Conservation (phyloP, 1,140 invertebrate genomes). For the Pachypeltis micranthus region DNA sequence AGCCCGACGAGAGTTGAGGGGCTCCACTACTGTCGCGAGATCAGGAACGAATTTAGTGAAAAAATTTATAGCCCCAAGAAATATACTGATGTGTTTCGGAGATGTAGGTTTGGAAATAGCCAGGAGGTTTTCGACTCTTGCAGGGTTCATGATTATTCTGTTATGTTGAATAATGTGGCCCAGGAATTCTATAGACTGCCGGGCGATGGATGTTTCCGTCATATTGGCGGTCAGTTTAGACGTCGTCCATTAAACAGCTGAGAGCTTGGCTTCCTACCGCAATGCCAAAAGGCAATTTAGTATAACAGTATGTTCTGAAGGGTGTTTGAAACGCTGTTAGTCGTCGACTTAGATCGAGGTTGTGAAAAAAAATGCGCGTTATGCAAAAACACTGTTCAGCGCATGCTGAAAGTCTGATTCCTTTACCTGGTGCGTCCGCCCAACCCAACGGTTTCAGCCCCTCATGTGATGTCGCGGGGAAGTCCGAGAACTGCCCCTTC, state of each 20-base stretch:
- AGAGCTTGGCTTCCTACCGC: constrained; percentile 27
- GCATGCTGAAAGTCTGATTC: no score
- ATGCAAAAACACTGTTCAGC: no score
- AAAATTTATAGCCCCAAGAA: neutral
- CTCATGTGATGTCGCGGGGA: no score
- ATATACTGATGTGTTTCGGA: neutral
- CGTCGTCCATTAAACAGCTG: constrained; percentile 30
- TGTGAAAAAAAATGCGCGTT: no score
- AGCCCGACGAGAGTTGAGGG: neutral
- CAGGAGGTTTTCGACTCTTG: neutral
- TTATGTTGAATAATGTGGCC: constrained; percentile 14
- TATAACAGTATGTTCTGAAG: neutral
- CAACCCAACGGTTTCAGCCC: no score
- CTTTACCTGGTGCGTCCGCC: no score
- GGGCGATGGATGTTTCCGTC: constrained; percentile 18
- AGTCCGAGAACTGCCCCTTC: no score
- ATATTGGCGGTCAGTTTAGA: constrained; percentile 24
- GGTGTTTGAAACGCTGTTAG: neutral
- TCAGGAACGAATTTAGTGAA: neutral
- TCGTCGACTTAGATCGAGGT: neutral
- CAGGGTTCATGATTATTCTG: constrained; percentile 9
- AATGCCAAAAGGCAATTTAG: neutral
- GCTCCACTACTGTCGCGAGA: neutral
- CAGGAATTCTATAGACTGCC: constrained; percentile 5
- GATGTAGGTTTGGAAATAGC: constrained; percentile 18